Conservation (phyloP, 2,888 invertebrate genomes). For the Gryllus longicercus region DNA sequence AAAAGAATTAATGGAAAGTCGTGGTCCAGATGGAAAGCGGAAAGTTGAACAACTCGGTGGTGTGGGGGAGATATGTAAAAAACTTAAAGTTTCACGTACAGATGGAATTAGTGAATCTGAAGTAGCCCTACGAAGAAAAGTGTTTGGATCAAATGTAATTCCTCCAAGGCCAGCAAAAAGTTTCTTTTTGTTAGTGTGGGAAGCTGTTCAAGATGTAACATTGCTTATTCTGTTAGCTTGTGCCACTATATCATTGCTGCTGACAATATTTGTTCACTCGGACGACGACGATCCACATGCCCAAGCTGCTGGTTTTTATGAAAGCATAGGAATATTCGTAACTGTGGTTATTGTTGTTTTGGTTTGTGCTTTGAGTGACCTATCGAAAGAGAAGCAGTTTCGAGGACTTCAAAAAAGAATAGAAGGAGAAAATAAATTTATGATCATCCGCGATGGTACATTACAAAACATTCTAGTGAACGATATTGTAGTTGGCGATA, state of each 20-base stretch:
- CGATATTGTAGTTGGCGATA: conserved; percentile 62
- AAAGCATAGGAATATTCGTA: conserved; percentile 61
- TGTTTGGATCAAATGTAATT: conserved; percentile 60
- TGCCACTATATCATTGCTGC: conserved; percentile 58
- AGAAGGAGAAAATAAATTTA: conserved; percentile 61
- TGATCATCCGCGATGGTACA: conserved; percentile 56
- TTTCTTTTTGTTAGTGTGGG: conserved; percentile 60
- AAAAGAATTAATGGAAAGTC: neutral
- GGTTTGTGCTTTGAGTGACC: conserved; percentile 66
- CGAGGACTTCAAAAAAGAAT: conserved; percentile 60
- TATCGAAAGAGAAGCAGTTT: conserved; percentile 64
- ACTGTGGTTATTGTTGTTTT: conserved; percentile 62
- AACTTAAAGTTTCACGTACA: neutral
- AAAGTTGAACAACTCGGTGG: neutral
- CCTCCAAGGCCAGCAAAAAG: conserved; percentile 61
- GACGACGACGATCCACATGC: conserved; percentile 46
- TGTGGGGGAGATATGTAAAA: neutral
- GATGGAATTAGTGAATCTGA: conserved; percentile 52
- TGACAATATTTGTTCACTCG: conserved; percentile 46
- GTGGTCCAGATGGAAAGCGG: neutral
- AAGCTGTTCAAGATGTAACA: conserved; percentile 62
- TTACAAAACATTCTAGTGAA: conserved; percentile 55
- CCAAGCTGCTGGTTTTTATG: conserved; percentile 61
- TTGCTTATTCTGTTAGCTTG: conserved; percentile 61
- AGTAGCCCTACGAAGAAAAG: conserved; percentile 51